phyloP scores from a whole-genome alignment of 2,113 vertebrate genomes.

The Ctenomys sociabilis region DNA sequence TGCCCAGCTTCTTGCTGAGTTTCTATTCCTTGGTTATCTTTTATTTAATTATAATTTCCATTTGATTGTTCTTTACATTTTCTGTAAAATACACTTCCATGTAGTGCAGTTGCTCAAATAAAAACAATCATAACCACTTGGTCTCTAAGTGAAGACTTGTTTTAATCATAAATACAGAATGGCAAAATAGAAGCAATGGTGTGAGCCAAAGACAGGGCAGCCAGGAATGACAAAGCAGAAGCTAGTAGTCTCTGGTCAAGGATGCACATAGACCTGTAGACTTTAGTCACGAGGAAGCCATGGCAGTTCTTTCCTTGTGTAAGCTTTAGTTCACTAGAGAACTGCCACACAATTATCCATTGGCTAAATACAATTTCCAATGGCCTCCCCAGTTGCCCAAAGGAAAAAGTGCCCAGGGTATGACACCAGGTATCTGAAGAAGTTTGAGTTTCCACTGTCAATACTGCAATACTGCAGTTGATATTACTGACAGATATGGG shows the following conservation, averaged over 20 bases:
- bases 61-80: slow-evolving; percentile 26
- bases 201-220: background rate
- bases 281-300: slow-evolving; percentile 9
- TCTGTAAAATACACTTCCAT: slow-evolving; percentile 22
- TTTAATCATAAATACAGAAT: slow-evolving; percentile 15
- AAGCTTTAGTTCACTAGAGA: slow-evolving; percentile 14
- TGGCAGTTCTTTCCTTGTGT: background rate
- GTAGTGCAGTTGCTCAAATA: slow-evolving; percentile 21
- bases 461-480: background rate
- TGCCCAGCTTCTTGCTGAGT: background rate
- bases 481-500: background rate
- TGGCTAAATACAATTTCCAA: background rate
- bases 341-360: background rate
- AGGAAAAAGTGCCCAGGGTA: background rate
- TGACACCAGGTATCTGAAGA: background rate
- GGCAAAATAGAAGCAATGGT: background rate
- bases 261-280: background rate
- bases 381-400: background rate
- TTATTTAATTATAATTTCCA: slow-evolving; percentile 33
- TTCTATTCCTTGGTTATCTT: background rate
- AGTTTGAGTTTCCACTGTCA: background rate
- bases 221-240: slow-evolving; percentile 39
- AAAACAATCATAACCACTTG: background rate
- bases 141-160: slow-evolving; percentile 21
- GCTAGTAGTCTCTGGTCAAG: background rate